phyloP scores from a whole-genome alignment of 92 coral and sea anemone genomes.

The Bergia sp. region DNA sequence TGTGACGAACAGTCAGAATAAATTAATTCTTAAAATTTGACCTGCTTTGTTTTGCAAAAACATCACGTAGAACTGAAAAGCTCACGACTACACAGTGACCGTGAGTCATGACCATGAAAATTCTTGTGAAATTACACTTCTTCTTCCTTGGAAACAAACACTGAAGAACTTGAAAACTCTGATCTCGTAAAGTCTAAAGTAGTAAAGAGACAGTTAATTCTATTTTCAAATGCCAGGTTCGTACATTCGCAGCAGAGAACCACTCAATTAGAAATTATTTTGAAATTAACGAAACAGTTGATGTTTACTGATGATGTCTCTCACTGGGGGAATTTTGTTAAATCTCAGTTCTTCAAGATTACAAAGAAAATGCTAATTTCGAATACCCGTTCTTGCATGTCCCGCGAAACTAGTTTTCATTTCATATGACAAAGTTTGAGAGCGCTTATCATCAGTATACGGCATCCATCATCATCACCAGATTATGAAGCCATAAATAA shows the following conservation, averaged over 20 bases:
- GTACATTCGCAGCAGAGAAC: background rate
- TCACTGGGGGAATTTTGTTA: background rate
- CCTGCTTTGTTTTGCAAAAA: conserved; percentile 3
- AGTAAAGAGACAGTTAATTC: background rate
- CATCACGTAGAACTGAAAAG: background rate
- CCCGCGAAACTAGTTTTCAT: background rate
- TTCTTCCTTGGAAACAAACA: background rate
- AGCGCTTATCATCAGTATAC: background rate
- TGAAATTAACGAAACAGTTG: background rate
- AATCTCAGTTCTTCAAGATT: background rate
- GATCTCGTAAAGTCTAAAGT: no score
- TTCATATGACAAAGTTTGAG: background rate
- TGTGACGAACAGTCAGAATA: background rate
- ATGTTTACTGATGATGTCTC: no score
- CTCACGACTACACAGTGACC: background rate
- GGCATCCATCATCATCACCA: background rate
- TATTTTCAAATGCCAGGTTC: no score
- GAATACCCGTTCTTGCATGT: background rate
- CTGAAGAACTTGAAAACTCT: background rate
- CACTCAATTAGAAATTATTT: background rate
- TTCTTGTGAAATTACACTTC: background rate
- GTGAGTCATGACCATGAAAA: background rate
- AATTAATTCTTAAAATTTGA: background rate
- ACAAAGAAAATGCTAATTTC: no score
- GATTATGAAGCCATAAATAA: background rate